Base-by-base conservation (phyloP, 2,797 vertebrate genomes). In the Muscicapa striata region DNA sequence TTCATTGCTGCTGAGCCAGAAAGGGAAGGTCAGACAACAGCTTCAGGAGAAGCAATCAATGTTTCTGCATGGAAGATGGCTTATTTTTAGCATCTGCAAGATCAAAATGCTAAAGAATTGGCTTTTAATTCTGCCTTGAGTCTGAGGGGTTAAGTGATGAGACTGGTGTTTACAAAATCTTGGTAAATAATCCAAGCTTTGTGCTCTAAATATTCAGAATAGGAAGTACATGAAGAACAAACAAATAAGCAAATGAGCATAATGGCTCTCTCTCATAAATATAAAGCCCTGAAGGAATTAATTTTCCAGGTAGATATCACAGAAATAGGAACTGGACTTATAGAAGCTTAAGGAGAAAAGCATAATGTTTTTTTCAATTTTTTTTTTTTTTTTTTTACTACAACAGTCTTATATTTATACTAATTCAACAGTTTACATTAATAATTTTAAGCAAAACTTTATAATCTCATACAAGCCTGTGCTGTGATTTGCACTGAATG, bases 21-120 rank as follows among this genome's bases (percentile, higher is more conserved):
- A 90, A 95, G 41, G 72, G 59, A 91, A 95, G 93, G 87, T 94
- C 89, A 96, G 61, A 69, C 40, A 66, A 30, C 61, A 89, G 78
- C 67, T 62, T 63, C 32, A 70, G 66, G 62, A 73, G 6, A 45
- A 61, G 59, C 81, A 93, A 48, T 40, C 24, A 10, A 74, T 87
- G 69, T 23, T 90, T 41, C 80, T 81, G 40, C 22, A 3, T 46
- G 58, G 58, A 62, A 80, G 23, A 27, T 7, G 17, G 38, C 23
- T 86, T 87, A 78, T 61, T 84, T 95, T 94, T 83, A 93, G 64
- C 84, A 83, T 20, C 55, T 77, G 41, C 30, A 74, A 61, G 74
- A 87, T 20, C 13, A 14, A 79, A 84, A 72, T 41, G 55, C 73
- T 64, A 2, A 70, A 89, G 57, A 77, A 72, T 1, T 83, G 55